A percentile compares a stretch with the other conserved stretches of the same genome.
These are phyloP conservation scores for Glaucidium brasilianum DNA, from an alignment of 2,113 vertebrate genomes.

Conservation along the genomic window DNA sequence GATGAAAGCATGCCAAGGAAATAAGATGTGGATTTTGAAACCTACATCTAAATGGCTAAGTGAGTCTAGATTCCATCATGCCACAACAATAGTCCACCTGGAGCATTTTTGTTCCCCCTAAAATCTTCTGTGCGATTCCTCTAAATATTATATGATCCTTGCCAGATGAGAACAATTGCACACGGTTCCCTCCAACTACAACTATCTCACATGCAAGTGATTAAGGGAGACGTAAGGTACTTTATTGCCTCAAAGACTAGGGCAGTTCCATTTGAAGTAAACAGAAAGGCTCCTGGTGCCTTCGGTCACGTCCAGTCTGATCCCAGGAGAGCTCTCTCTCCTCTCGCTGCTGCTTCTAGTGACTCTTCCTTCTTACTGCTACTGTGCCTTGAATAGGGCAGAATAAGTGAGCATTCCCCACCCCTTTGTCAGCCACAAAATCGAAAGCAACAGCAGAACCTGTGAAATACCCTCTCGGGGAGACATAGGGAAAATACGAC, in stretches of 20 bases:
- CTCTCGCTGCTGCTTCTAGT: not conserved
- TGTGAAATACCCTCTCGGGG: not conserved
- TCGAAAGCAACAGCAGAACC: not conserved
- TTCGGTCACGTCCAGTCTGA: not conserved
- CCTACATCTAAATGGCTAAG: not conserved
- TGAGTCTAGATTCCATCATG: not conserved
- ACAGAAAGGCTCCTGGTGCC: not conserved
- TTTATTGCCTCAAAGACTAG: not conserved
- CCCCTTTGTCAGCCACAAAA: not conserved
- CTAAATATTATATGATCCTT: not conserved
- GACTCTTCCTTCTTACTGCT: not conserved
- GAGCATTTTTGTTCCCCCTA: not conserved
- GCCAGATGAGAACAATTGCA: not conserved
- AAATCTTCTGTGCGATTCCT: not conserved
- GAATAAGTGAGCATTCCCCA: not conserved
- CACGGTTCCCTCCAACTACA: not conserved
- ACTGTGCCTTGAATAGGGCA: not conserved
- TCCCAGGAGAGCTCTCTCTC: not conserved
- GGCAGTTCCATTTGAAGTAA: not conserved
- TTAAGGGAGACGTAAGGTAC: not conserved
- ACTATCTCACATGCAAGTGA: not conserved
- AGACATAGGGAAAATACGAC: not conserved
- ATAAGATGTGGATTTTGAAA: not conserved
- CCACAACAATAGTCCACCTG: rapidly evolving
- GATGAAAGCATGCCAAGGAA: not conserved